Evolutionary conservation across 2,888 invertebrate genomes (phyloP), one percentile per base, ranked within the genome.

Genomic region (Amiota minor): DNA sequence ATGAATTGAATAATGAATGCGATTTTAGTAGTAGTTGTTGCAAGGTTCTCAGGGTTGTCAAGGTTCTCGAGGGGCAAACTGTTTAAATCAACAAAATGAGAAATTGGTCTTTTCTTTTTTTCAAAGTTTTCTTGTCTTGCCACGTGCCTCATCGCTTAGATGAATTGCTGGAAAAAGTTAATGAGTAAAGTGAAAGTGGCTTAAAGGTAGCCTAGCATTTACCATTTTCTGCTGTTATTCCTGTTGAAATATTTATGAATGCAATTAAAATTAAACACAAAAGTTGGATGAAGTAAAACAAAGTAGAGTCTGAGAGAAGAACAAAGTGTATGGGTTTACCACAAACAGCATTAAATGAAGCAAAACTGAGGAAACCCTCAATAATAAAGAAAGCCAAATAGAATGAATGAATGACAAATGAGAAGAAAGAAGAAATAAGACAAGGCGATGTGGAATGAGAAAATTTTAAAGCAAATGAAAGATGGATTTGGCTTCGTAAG

Each of bases 201-300:
- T 35, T 35, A 35, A 35, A 35, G 35, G 35, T 35, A 35, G 35
- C 6, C 35, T 8, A 35, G 6, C 35, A 35, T 6, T 35, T 16
- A 20, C 59, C 59, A 9, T 2, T 59, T 59, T 59, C 4, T 35
- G 35, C 6, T 35, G 6, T 35, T 35, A 35, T 35, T 35, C 4
- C 35, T 35, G 6, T 59, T 59, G 35, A 67, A 68, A 68, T 53
- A 18, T 68, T 68, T 68, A 50, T 68, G 50, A 50, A 68, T 53
- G 67, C 67, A 68, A 53, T 68, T 68, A 23, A 68, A 68, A 68
- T 68, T 68, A 68, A 68, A 68, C 50, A 35, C 6, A 35, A 35
- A 35, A 35, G 4, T 35, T 35, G 35, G 6, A 6, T 35, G 35
- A 35, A 35, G 35, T 35, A 35, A 35, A 8, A 35, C 35, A 35